These are phyloP conservation scores for Microctonus hyperodae DNA, from an alignment of 2,888 invertebrate genomes.

Conservation along the genomic window DNA sequence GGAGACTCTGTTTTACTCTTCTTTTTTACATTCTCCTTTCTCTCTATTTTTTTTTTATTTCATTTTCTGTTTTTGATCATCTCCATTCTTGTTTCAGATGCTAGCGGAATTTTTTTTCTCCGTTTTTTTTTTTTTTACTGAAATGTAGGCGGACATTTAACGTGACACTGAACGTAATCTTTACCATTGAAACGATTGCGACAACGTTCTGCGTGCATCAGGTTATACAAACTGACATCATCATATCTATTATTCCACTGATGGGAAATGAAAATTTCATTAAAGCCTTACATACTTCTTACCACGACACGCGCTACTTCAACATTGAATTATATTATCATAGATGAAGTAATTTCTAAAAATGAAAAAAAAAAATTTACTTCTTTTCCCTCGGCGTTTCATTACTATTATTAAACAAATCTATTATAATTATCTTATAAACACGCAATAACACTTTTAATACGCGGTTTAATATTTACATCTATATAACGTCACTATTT, in stretches of 20 bases:
- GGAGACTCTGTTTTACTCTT: neutral
- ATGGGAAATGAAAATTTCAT: conserved; percentile 7
- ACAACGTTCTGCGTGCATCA: neutral
- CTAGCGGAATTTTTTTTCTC: neutral
- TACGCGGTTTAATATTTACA: neutral
- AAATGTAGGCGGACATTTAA: neutral
- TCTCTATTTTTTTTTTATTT: neutral
- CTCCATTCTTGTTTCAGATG: neutral
- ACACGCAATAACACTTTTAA: neutral
- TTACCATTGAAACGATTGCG: neutral
- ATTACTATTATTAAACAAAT: neutral
- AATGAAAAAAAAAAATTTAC: neutral
- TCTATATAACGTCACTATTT: neutral
- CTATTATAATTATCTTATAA: neutral
- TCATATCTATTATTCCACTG: neutral
- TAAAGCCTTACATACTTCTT: neutral
- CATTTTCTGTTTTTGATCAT: neutral
- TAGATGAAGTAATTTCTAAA: conserved; percentile 2
- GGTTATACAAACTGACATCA: neutral
- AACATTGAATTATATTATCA: neutral
- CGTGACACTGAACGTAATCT: conserved; percentile 1
- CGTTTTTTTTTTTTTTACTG: neutral
- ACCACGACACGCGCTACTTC: neutral
- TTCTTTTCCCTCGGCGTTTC: neutral
- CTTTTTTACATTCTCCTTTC: conserved; percentile 3